Conservation (phyloP, 2,888 invertebrate genomes). For the Plusia festucae region DNA sequence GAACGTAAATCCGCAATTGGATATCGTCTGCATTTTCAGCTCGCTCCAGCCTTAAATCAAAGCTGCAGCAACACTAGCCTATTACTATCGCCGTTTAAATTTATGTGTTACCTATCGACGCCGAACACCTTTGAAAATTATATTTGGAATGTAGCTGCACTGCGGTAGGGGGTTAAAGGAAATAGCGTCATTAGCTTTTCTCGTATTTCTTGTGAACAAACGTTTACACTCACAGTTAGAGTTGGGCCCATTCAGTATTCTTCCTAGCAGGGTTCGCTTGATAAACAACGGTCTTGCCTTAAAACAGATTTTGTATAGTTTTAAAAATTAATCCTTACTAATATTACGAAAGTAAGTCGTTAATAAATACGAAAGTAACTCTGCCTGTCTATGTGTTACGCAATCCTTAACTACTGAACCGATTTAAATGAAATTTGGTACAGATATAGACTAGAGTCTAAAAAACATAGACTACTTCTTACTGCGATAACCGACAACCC, state of each 20-base stretch:
- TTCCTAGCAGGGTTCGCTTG: constrained; percentile 52
- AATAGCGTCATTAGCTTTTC: constrained; percentile 86
- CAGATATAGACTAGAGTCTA: no score
- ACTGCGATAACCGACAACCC: no score
- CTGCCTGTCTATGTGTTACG: no score
- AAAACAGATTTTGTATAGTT: constrained; percentile 5
- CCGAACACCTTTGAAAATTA: constrained; percentile 83
- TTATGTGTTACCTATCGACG: constrained; percentile 85
- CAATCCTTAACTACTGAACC: no score
- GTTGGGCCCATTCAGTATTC: constrained; percentile 62
- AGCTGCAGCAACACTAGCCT: constrained; percentile 74
- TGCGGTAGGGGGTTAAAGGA: constrained; percentile 80
- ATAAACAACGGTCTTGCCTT: constrained; percentile 15
- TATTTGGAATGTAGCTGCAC: constrained; percentile 82
- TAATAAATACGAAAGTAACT: no score
- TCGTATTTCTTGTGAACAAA: constrained; percentile 81
- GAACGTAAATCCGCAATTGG: constrained; percentile 64
- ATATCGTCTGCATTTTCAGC: constrained; percentile 72
- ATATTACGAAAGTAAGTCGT: no score
- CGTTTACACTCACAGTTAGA: constrained; percentile 79
- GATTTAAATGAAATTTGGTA: no score
- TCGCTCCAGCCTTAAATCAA: constrained; percentile 78
- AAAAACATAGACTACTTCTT: no score
- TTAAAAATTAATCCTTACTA: no score
- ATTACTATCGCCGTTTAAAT: constrained; percentile 82